These are phyloP conservation scores for Gouania willdenowi DNA, from an alignment of 2,797 vertebrate species.

Conservation along the genomic window DNA sequence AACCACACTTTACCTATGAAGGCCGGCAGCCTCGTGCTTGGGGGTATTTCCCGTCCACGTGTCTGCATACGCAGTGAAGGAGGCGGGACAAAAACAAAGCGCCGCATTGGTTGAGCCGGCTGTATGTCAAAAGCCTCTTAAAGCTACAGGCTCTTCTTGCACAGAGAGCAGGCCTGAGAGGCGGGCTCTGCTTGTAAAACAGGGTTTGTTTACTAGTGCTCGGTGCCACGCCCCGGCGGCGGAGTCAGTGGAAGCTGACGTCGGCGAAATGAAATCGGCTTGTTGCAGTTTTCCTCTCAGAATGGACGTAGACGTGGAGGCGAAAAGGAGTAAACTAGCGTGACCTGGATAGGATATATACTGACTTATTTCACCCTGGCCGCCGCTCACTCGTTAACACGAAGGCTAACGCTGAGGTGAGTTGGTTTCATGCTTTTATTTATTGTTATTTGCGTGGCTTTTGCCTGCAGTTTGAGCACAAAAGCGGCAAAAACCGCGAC, in stretches of 20 bases:
- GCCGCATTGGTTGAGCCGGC: conserved; percentile 55
- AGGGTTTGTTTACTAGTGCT: conserved; percentile 42
- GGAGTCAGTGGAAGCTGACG: conserved; percentile 61
- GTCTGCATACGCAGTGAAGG: conserved; percentile 55
- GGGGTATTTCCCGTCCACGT: conserved; percentile 84
- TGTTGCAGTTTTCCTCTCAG: conserved; percentile 48
- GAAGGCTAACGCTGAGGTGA: conserved; percentile 45
- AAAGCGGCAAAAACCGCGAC: no score
- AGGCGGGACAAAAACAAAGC: conserved; percentile 76
- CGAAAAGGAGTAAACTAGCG: conserved; percentile 59
- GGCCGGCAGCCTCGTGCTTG: conserved; percentile 50
- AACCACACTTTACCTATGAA: no score
- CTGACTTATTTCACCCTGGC: not conserved
- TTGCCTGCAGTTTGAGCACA: not conserved
- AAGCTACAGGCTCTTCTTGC: conserved; percentile 4
- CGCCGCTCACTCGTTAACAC: conserved; percentile 17
- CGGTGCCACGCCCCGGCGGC: conserved; percentile 46
- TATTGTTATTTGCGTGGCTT: not conserved
- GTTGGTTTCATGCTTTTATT: not conserved
- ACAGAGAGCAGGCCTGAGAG: not conserved
- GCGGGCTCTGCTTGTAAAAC: conserved; percentile 26
- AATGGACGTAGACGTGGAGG: conserved; percentile 62
- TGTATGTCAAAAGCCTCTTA: conserved; percentile 17
- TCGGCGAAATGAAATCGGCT: conserved; percentile 57
- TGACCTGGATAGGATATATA: conserved; percentile 47